These are phyloP conservation scores for Pharmacophagus antenor DNA, from an alignment of 2,888 invertebrate genomes.

Conservation along the genomic window DNA sequence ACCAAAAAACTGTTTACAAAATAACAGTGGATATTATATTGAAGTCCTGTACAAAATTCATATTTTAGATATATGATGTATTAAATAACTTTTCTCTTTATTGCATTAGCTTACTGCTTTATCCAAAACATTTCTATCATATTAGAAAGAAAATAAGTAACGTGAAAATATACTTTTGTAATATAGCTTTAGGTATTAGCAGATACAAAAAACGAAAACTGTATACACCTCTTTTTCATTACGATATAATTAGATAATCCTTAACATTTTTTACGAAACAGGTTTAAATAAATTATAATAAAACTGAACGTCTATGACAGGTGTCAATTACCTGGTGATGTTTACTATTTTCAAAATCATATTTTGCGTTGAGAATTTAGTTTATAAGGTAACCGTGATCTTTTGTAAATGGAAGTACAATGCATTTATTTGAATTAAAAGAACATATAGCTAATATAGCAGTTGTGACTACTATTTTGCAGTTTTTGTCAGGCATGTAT, in stretches of 20 bases:
- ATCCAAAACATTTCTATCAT: too few species aligned
- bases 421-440: constrained; percentile 35
- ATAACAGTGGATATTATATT: too few species aligned
- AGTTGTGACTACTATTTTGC: constrained; percentile 88
- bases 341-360: constrained; percentile 22
- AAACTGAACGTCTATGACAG: background rate
- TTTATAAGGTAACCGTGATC: constrained; percentile 9
- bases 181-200: too few species aligned
- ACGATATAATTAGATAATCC: background rate
- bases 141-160: too few species aligned
- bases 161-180: too few species aligned
- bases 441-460: constrained; percentile 73
- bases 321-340: constrained; percentile 1
- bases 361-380: constrained; percentile 11
- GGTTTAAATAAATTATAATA: background rate
- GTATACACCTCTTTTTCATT: too few species aligned
- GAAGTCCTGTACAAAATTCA: too few species aligned
- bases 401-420: constrained; percentile 19
- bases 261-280: background rate
- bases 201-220: too few species aligned
- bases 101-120: too few species aligned
- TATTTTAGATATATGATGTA: too few species aligned
- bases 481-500: constrained; percentile 93
- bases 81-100: too few species aligned
- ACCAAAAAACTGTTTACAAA: too few species aligned